Evolutionary conservation across 2,113 vertebrate species (phyloP).

Genomic region (Polypterus senegalus): DNA sequence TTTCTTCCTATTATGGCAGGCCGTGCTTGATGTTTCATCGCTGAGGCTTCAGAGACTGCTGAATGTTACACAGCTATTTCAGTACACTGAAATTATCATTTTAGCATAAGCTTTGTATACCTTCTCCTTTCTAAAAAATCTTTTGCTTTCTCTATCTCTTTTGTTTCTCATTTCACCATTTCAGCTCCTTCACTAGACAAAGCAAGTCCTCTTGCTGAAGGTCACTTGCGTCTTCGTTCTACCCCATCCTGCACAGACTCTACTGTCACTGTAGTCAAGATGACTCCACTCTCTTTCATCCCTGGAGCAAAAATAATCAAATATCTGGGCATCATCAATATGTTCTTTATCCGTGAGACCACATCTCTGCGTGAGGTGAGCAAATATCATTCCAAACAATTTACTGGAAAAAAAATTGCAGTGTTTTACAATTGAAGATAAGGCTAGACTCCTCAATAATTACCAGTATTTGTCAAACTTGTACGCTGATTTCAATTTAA

Average conservation of each 20-base stretch:
- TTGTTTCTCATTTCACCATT: constrained; percentile 14
- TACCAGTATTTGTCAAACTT: too few relatives aligned
- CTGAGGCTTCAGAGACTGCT: constrained; percentile 63
- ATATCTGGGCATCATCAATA: constrained; percentile 97
- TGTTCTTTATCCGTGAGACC: constrained; percentile 97
- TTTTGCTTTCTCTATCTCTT: constrained; percentile 1
- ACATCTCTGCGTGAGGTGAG: constrained; percentile 90
- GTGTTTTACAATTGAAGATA: too few relatives aligned
- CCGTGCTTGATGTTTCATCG: constrained; percentile 34
- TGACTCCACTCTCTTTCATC: constrained; percentile 94
- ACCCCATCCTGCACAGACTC: constrained; percentile 51
- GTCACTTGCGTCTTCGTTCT: constrained; percentile 65
- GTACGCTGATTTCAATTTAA: too few relatives aligned
- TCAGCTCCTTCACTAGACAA: constrained; percentile 78
- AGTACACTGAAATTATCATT: constrained; percentile 29
- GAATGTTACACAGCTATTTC: constrained; percentile 58
- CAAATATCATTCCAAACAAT: background rate
- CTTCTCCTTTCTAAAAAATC: background rate
- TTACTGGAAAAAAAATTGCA: too few relatives aligned
- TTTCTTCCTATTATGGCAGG: constrained; percentile 43
- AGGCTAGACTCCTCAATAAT: too few relatives aligned
- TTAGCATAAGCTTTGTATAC: background rate
- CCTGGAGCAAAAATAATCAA: constrained; percentile 87
- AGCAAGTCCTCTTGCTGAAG: constrained; percentile 71
- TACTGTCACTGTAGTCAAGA: constrained; percentile 81